These are phyloP conservation scores for Neodontobutis hainanensis DNA, from an alignment of 2,113 vertebrate genomes.

Conservation along the genomic window DNA sequence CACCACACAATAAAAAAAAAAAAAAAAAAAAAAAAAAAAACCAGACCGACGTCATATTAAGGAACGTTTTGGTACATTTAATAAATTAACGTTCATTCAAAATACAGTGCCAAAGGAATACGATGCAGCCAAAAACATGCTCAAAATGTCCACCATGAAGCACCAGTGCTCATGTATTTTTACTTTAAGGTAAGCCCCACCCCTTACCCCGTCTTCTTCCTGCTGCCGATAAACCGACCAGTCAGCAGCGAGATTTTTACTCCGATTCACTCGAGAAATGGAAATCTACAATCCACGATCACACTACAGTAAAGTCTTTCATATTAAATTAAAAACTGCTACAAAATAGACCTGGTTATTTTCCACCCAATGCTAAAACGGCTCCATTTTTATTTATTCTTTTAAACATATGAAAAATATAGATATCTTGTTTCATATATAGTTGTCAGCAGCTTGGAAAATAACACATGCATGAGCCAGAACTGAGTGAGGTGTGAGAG, in stretches of 20 bases:
- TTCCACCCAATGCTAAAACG: conserved; percentile 80
- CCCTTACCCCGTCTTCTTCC: conserved; percentile 9
- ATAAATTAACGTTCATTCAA: conserved; percentile 99
- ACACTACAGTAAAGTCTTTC: conserved; percentile 95
- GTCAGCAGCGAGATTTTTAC: conserved; percentile 83
- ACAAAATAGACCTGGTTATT: conserved; percentile 90
- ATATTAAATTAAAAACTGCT: conserved; percentile 90
- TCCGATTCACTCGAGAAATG: conserved; percentile 58
- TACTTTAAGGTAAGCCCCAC: conserved; percentile 65
- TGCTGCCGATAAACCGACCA: conserved; percentile 30
- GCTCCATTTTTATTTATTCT: conserved; percentile 23
- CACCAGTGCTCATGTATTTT: conserved; percentile 87
- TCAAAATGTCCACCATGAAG: conserved; percentile 91
- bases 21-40: not conserved
- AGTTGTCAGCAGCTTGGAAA: conserved; percentile 90
- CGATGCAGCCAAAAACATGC: conserved; percentile 98
- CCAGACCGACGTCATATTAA: conserved; percentile 31
- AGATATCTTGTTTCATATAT: conserved; percentile 74
- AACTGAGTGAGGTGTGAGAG: conserved; percentile 78
- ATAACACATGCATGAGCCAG: conserved; percentile 79
- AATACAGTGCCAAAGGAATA: conserved; percentile 98
- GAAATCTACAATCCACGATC: conserved; percentile 85
- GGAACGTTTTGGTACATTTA: conserved; percentile 84
- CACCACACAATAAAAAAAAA: conserved; percentile 3
- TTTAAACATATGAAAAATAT: conserved; percentile 86